phyloP scores from a whole-genome alignment of 2,113 vertebrate species.

The Lophura nycthemera region DNA sequence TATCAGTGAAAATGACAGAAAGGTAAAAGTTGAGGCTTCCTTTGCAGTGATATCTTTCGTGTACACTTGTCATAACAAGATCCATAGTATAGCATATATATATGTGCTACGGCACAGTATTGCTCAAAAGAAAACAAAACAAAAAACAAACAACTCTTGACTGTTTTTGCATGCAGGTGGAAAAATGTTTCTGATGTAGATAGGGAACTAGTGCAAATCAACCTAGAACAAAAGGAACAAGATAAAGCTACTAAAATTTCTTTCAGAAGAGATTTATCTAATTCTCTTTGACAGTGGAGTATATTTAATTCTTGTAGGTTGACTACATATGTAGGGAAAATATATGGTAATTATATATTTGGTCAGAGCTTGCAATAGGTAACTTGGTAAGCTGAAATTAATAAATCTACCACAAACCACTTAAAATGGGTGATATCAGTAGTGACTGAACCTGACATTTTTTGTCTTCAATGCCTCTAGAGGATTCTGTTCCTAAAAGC shows the following conservation, averaged over 20 bases:
- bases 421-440: neutral
- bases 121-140: neutral
- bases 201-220: neutral
- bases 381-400: neutral
- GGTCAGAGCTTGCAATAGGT: neutral
- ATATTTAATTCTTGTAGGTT: neutral
- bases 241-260: neutral
- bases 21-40: neutral
- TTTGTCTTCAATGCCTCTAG: neutral
- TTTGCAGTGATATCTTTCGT: neutral
- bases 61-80: neutral
- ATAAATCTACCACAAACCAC: neutral
- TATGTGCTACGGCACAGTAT: neutral
- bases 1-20: neutral
- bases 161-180: neutral
- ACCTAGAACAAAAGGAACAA: neutral
- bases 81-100: neutral
- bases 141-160: neutral
- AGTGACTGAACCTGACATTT: neutral
- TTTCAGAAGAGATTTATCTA: neutral
- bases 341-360: neutral
- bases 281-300: neutral
- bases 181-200: neutral
- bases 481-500: neutral
- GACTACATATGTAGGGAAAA: neutral